Evolutionary conservation across 1,140 invertebrate genomes (phyloP), one percentile per base, ranked within the genome.

Genomic region (Euura saliciscinereae): DNA sequence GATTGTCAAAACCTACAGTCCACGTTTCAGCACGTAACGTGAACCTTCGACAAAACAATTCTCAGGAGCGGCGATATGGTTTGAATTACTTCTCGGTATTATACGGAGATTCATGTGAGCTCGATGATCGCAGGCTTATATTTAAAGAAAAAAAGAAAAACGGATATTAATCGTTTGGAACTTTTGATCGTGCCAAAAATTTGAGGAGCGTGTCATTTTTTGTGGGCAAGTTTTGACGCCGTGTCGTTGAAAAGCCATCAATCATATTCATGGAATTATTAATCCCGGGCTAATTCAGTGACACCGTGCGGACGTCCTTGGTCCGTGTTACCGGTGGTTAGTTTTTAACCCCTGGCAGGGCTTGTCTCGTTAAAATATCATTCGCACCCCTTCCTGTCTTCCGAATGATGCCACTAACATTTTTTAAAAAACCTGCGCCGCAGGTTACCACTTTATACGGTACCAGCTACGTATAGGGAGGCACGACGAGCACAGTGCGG

Each of bases 301-400:
- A 28, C 51, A 59, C 51, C 51, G 13, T 59, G 51, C 51, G 51
- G 8, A n/a, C 28, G 28, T 28, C 28, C 28, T 28, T 28, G 28
- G 28, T 28, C 28, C 28, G 28, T 28, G 28, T 28, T 28, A 28
- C 28, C 28, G 28, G 28, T 28, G 28, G 28, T 28, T 28, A 28
- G 28, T 28, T 28, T 28, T 28, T 28, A 28, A 28, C 28, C 28
- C 28, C 28, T 28, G 28, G 28, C 8, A n/a, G 51, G 51, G 51
- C 51, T 59, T 59, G 51, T 59, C 51, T 74, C 70, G 73, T 74
- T 74, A 74, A 74, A 72, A 72, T 69, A 69, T 74, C 73, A 72
- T 74, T 74, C 71, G 73, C 68, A 69, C 69, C 69, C 68, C 67
- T 66, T 66, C 65, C 71, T 71, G 51, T 46, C 67, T 67, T 42